Evolutionary conservation across 2,797 vertebrate species (phyloP).

Genomic region (Nannoperca obscura): DNA sequence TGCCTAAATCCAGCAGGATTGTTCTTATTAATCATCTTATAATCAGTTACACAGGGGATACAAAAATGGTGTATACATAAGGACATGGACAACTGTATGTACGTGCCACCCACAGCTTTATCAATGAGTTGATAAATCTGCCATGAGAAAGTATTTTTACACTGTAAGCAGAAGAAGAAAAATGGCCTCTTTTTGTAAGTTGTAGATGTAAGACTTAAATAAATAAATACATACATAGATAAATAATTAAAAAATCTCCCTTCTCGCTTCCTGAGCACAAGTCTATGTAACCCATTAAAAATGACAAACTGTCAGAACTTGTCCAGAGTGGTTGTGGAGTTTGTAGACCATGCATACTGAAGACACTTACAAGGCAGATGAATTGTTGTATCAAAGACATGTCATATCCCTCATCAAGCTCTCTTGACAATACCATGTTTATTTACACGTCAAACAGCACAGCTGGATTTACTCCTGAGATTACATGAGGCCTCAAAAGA

Average conservation of each 20-base stretch:
- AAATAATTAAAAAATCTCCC: conserved; percentile 44
- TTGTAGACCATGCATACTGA: conserved; percentile 58
- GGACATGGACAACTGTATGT: background rate
- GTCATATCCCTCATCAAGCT: conserved; percentile 57
- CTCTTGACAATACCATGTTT: conserved; percentile 56
- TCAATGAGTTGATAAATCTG: conserved; percentile 27
- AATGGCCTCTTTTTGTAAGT: background rate
- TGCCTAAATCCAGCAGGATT: background rate
- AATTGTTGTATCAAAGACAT: conserved; percentile 62
- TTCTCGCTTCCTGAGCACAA: conserved; percentile 25
- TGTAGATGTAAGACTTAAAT: conserved; percentile 22
- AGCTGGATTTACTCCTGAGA: conserved; percentile 45
- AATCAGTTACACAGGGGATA: background rate
- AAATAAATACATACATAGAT: conserved; percentile 31
- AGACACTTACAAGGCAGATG: conserved; percentile 58
- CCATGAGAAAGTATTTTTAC: conserved; percentile 15
- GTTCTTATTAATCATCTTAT: conserved; percentile 3
- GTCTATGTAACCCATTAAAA: conserved; percentile 60
- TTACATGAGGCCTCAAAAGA: conserved; percentile 41
- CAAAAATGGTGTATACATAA: conserved; percentile 5
- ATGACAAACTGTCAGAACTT: conserved; percentile 68
- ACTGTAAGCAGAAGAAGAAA: background rate
- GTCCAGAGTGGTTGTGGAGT: conserved; percentile 53
- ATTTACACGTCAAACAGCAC: conserved; percentile 65
- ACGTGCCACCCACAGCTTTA: conserved; percentile 16